Percentiles rank a stretch among this genome's conserved stretches.
phyloP scores from a whole-genome alignment of 2,888 invertebrate species.

The Drosophila macrospina region DNA sequence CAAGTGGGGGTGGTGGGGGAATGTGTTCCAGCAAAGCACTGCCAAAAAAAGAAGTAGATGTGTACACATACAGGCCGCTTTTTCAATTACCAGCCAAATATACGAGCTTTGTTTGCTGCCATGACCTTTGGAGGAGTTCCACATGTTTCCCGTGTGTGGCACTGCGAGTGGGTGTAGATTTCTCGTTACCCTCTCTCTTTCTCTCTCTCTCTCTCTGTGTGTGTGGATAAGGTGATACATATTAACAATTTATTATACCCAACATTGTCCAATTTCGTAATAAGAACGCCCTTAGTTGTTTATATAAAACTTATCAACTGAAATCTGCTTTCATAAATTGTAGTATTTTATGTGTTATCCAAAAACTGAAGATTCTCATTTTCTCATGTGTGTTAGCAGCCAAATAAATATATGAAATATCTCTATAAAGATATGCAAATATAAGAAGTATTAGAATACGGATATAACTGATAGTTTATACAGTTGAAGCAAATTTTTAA shows the following conservation, averaged over 20 bases:
- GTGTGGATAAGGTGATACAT: conserved; percentile 65
- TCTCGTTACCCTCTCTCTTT: conserved; percentile 13
- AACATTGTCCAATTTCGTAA: conserved; percentile 43
- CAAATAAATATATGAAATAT: background rate
- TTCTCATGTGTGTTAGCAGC: background rate
- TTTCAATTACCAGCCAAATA: conserved; percentile 75
- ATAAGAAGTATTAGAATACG: too few species aligned
- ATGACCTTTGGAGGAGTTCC: conserved; percentile 72
- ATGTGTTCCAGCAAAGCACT: conserved; percentile 11
- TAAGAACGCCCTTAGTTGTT: conserved; percentile 42
- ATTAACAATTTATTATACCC: conserved; percentile 69
- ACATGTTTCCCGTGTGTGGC: conserved; percentile 34
- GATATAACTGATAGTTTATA: too few species aligned
- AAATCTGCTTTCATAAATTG: conserved; percentile 43
- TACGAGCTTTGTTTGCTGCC: conserved; percentile 70
- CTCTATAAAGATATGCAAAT: too few species aligned
- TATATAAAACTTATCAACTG: conserved; percentile 52
- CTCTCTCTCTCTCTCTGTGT: too few species aligned
- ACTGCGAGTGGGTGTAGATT: conserved; percentile 11
- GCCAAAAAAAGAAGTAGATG: conserved; percentile 36
- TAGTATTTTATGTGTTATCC: conserved; percentile 16
- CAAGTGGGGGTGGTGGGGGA: conserved; percentile 40
- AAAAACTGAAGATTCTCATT: background rate
- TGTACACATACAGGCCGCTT: conserved; percentile 55
- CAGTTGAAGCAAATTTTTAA: too few species aligned